phyloP scores from a whole-genome alignment of 2,888 invertebrate species.

The Odontothrips loti region DNA sequence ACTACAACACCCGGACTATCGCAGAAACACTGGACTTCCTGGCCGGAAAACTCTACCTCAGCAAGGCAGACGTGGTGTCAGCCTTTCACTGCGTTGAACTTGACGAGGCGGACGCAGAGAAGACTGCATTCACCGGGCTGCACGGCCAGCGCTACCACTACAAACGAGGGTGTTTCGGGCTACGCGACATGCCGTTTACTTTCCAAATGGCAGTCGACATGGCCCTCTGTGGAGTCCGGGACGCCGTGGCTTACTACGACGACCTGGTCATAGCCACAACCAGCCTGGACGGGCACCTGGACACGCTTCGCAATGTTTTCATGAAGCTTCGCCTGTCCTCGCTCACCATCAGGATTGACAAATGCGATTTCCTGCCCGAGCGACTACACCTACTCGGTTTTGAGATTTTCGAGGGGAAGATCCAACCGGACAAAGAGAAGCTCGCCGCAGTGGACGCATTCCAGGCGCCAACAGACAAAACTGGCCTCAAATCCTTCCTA shows the following conservation, averaged over 20 bases:
- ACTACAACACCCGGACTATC: neutral
- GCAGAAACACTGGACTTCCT: neutral
- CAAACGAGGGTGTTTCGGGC: neutral
- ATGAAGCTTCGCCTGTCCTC: neutral
- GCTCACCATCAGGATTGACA: neutral
- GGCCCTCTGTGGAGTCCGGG: neutral
- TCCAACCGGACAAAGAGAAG: neutral
- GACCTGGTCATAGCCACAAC: neutral
- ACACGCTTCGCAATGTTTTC: neutral
- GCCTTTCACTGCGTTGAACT: neutral
- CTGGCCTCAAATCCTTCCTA: neutral
- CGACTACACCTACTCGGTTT: neutral
- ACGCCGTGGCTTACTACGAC: neutral
- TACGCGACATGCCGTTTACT: neutral
- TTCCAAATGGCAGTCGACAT: neutral
- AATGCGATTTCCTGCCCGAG: neutral
- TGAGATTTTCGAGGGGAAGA: neutral
- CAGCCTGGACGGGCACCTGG: neutral
- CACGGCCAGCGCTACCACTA: neutral
- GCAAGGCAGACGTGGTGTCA: neutral
- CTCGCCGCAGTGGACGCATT: neutral
- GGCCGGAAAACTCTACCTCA: neutral
- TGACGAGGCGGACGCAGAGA: neutral
- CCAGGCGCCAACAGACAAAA: neutral
- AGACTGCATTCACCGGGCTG: neutral